Conservation (phyloP, 1,140 invertebrate species). For the Batillaria attramentaria region DNA sequence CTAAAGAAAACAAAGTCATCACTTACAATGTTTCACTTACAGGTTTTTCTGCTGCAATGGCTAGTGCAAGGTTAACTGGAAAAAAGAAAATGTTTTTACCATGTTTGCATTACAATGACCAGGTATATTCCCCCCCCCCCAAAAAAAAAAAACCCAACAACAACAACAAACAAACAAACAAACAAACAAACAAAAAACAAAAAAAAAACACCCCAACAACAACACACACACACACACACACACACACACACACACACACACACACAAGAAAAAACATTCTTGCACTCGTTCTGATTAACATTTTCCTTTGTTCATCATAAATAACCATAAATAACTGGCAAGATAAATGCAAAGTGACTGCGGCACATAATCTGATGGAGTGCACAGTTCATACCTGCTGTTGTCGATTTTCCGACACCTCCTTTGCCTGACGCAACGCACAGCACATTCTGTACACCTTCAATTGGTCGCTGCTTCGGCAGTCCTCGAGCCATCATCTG, state of each 20-base stretch:
- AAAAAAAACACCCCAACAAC: no score
- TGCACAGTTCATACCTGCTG: slow-evolving; percentile 83
- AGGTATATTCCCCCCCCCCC: no score
- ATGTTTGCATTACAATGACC: no score
- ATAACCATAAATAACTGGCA: not conserved
- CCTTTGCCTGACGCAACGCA: slow-evolving; percentile 92
- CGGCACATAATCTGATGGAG: no score
- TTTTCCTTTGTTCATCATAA: not conserved
- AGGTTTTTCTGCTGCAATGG: slow-evolving; percentile 51
- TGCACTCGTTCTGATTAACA: not conserved
- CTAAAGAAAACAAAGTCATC: no score
- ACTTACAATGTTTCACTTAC: slow-evolving; percentile 53
- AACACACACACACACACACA: no score
- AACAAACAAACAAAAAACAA: no score
- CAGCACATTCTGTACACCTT: slow-evolving; percentile 70
- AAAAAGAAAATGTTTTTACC: no score
- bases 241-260: no score
- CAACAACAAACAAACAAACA: no score
- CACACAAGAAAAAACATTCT: not conserved
- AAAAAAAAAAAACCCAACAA: no score
- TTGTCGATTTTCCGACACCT: slow-evolving; percentile 97
- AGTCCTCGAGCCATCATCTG: slow-evolving; percentile 73
- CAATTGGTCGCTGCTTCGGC: slow-evolving; percentile 63
- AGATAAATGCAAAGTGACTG: no score
- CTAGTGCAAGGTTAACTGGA: slow-evolving; percentile 64